Conservation (phyloP, 1,140 invertebrate species). For the Galendromus occidentalis region DNA sequence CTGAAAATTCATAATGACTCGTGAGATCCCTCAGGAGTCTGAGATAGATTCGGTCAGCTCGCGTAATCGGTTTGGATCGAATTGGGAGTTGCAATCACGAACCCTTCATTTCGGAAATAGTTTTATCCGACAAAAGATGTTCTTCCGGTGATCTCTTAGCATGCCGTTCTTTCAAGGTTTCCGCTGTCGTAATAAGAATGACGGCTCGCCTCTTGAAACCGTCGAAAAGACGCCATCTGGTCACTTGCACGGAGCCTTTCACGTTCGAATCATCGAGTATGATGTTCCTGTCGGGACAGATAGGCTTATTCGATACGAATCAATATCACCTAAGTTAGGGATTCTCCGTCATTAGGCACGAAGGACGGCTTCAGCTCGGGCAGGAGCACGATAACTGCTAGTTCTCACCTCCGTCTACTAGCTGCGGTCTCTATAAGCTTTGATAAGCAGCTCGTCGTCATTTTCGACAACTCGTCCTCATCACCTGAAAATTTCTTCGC, state of each 20-base stretch:
- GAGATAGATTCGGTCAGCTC: too few relatives aligned
- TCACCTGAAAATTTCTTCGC: neutral
- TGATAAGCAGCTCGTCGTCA: neutral
- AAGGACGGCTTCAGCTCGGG: neutral
- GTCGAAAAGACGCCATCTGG: neutral
- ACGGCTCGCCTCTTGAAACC: neutral
- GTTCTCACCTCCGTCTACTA: neutral
- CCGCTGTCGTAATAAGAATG: neutral
- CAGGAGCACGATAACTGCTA: neutral
- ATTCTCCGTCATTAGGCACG: neutral
- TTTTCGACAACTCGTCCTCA: neutral
- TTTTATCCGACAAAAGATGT: neutral
- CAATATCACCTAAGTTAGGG: neutral
- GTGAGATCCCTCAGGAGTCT: too few relatives aligned
- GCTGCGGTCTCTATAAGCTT: neutral
- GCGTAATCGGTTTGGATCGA: too few relatives aligned
- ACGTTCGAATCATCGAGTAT: neutral
- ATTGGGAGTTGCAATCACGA: too few relatives aligned
- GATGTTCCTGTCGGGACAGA: neutral
- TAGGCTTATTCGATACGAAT: too few relatives aligned
- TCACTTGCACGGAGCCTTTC: neutral
- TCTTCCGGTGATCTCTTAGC: neutral
- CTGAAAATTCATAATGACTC: too few relatives aligned
- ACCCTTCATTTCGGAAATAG: neutral
- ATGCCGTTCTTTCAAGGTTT: neutral